Percentiles rank a stretch among this genome's conserved stretches.
Conservation (phyloP, 2,797 vertebrate species). For the Danio albolineatus region DNA sequence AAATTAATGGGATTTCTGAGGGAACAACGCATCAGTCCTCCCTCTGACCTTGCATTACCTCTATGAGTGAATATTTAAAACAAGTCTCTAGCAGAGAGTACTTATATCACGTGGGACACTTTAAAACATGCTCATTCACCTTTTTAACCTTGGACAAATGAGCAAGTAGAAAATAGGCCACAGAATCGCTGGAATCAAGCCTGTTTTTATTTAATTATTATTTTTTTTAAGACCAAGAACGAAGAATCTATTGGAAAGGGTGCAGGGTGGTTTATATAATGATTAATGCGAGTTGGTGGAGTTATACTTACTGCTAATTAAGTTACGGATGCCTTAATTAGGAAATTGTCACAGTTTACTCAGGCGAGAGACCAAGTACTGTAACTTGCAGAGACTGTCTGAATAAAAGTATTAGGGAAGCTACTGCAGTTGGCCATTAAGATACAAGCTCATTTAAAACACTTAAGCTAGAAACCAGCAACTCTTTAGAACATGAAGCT, state of each 20-base stretch:
- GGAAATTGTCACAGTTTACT: slow-evolving; percentile 29
- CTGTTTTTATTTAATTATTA: background rate
- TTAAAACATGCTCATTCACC: slow-evolving; percentile 46
- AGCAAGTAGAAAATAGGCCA: background rate
- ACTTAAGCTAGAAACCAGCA: background rate
- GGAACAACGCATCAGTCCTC: slow-evolving; percentile 17
- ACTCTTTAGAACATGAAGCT: background rate
- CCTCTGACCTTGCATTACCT: slow-evolving; percentile 54
- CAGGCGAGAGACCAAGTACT: background rate
- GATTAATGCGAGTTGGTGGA: slow-evolving; percentile 27
- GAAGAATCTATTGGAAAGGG: background rate
- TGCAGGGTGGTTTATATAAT: background rate
- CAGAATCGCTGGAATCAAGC: background rate
- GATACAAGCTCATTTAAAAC: background rate
- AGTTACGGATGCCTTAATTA: slow-evolving; percentile 21
- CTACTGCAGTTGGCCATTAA: background rate
- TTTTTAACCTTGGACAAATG: slow-evolving; percentile 22
- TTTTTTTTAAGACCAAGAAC: background rate
- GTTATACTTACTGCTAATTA: slow-evolving; percentile 19
- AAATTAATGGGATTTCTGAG: slow-evolving; percentile 52
- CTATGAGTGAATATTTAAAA: slow-evolving; percentile 41
- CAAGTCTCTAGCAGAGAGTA: slow-evolving; percentile 46
- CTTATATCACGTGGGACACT: slow-evolving; percentile 19
- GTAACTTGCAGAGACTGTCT: slow-evolving; percentile 4
- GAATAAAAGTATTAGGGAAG: background rate